phyloP scores from a whole-genome alignment of 1,140 invertebrate genomes.

The Saccostrea echinata region DNA sequence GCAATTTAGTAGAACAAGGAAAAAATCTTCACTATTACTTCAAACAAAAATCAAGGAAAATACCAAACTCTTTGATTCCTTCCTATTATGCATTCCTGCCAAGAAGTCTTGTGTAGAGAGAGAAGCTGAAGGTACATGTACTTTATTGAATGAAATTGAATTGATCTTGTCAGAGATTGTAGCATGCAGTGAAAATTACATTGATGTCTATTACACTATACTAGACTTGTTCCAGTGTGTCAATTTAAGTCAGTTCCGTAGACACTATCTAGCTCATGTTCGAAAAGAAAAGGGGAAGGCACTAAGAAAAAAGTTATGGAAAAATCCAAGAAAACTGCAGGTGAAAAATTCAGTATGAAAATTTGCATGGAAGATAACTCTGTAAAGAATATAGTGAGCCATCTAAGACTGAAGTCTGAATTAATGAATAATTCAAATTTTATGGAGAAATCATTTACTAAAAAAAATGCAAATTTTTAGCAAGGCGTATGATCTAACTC shows the following conservation, averaged over 20 bases:
- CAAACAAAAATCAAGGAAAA: background rate
- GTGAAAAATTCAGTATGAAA: constrained; percentile 23
- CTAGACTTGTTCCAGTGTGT: constrained; percentile 35
- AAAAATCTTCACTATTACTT: constrained; percentile 11
- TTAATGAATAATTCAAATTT: constrained; percentile 28
- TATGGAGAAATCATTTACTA: background rate
- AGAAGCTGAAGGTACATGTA: background rate
- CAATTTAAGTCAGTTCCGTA: constrained; percentile 38
- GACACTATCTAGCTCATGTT: constrained; percentile 10
- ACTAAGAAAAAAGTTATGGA: constrained; percentile 38
- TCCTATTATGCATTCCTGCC: background rate
- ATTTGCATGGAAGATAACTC: constrained; percentile 39
- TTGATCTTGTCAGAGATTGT: background rate
- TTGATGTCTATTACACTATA: constrained; percentile 8
- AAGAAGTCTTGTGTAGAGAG: background rate
- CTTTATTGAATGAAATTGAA: background rate
- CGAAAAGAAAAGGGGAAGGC: constrained; percentile 46
- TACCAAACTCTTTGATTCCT: background rate
- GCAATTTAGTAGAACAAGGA: constrained; percentile 26
- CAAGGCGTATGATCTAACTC: constrained; percentile 14
- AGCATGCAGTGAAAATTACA: background rate
- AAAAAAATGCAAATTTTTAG: background rate
- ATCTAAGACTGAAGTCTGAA: constrained; percentile 41
- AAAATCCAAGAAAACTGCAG: background rate
- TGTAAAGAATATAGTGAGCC: background rate